Percentiles rank a stretch among this genome's conserved stretches.
Evolutionary conservation across 2,888 invertebrate species (phyloP).

Genomic region (Torymus texanus): DNA sequence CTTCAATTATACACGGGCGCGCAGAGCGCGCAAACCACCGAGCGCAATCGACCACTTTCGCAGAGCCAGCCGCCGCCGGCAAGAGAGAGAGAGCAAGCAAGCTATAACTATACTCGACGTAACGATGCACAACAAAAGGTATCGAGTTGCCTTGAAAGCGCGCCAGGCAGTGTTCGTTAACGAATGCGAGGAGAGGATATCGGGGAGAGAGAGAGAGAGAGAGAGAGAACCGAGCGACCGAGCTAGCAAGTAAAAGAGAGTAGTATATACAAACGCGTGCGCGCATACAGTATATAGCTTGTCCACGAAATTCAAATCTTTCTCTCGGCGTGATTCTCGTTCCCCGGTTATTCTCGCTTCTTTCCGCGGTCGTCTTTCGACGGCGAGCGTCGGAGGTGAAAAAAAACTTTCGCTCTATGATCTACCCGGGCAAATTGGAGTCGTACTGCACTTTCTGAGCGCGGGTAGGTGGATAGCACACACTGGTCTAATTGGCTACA

Average conservation of each 20-base stretch:
- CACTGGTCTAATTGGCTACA: too few relatives aligned
- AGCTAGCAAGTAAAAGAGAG: too few relatives aligned
- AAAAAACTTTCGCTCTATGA: not conserved
- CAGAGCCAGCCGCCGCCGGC: not conserved
- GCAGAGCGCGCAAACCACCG: constrained; percentile 59
- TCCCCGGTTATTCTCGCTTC: too few relatives aligned
- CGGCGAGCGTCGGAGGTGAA: not conserved
- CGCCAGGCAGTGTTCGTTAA: constrained; percentile 66
- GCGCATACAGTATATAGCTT: not conserved
- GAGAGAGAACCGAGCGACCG: too few relatives aligned
- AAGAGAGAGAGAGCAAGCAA: too few relatives aligned
- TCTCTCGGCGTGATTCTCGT: not conserved
- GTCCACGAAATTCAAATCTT: constrained; percentile 34
- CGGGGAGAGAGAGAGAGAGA: too few relatives aligned
- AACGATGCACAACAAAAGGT: constrained; percentile 70
- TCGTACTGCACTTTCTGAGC: too few relatives aligned
- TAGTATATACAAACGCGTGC: constrained; percentile 6
- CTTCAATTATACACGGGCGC: constrained; percentile 64
- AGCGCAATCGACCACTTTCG: constrained; percentile 68
- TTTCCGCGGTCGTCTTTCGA: too few relatives aligned
- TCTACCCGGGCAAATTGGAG: too few relatives aligned
- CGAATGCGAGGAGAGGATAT: constrained; percentile 57
- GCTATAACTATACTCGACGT: constrained; percentile 64
- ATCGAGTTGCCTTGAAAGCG: constrained; percentile 68
- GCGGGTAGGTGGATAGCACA: too few relatives aligned